Evolutionary conservation across 2,797 vertebrate genomes (phyloP).

Genomic region (Apogon hyalosoma): DNA sequence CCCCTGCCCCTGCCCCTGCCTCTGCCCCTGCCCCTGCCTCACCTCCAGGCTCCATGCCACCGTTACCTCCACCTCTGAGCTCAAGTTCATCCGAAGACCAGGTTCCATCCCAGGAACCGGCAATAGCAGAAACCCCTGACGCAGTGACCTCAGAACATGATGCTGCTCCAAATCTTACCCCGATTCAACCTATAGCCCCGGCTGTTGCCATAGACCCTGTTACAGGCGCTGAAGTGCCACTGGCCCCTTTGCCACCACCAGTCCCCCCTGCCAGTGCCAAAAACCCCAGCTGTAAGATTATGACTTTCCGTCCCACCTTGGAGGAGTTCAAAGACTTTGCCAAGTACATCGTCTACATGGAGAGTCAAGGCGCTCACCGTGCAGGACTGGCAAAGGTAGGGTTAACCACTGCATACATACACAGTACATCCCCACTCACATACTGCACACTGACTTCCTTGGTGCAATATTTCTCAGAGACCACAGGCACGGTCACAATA

Average conservation of each 20-base stretch:
- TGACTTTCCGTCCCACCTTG: conserved; percentile 95
- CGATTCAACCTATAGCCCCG: conserved; percentile 20
- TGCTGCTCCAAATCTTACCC: conserved; percentile 19
- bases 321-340: conserved; percentile 96
- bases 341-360: conserved; percentile 93
- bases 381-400: conserved; percentile 87
- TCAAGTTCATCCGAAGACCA: conserved; percentile 32
- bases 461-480: not conserved
- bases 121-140: conserved; percentile 37
- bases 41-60: conserved; percentile 9
- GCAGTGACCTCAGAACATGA: conserved; percentile 25
- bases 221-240: conserved; percentile 34
- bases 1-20: conserved; percentile 26
- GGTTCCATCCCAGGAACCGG: conserved; percentile 40
- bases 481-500: not conserved
- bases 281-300: conserved; percentile 95
- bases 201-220: conserved; percentile 5
- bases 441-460: not conserved
- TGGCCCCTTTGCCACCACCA: conserved; percentile 46
- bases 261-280: conserved; percentile 79
- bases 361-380: conserved; percentile 94
- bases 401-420: not conserved
- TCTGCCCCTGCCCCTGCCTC: conserved; percentile 44
- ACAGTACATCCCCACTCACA: not conserved
- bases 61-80: conserved; percentile 34